Evolutionary conservation across 2,888 invertebrate species (phyloP).

Genomic region (Lasiommata megera): DNA sequence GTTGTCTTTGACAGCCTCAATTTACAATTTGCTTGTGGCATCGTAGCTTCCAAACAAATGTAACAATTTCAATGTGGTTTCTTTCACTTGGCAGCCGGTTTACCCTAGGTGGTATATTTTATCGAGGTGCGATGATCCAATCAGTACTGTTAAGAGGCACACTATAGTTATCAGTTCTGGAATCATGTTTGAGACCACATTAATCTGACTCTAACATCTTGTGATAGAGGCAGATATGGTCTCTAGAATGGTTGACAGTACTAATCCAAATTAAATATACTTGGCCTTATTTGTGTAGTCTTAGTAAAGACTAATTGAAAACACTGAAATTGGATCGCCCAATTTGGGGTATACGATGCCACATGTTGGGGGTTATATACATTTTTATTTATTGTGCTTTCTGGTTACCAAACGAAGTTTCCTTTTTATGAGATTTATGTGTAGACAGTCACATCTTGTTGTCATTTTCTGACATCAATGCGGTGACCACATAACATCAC

Average conservation of each 20-base stretch:
- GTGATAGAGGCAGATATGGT: neutral
- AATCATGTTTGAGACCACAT: neutral
- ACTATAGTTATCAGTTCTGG: neutral
- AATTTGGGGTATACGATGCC: neutral
- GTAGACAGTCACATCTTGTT: neutral
- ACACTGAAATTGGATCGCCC: neutral
- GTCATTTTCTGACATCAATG: neutral
- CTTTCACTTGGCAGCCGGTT: neutral
- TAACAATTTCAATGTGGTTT: neutral
- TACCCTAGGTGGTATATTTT: neutral
- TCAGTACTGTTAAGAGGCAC: too few species aligned
- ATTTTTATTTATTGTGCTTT: neutral
- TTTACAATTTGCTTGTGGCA: neutral
- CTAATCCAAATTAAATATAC: neutral
- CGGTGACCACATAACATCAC: neutral
- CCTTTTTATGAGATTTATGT: neutral
- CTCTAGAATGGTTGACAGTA: neutral
- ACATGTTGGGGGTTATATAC: neutral
- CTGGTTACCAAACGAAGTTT: neutral
- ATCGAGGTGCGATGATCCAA: neutral
- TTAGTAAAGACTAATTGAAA: neutral
- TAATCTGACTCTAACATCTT: neutral
- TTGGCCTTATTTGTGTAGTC: neutral
- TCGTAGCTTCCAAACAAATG: conserved; percentile 1
- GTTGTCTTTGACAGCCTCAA: neutral